Conservation (phyloP, 2,797 vertebrate species). For the Orientallactaga sibirica region DNA sequence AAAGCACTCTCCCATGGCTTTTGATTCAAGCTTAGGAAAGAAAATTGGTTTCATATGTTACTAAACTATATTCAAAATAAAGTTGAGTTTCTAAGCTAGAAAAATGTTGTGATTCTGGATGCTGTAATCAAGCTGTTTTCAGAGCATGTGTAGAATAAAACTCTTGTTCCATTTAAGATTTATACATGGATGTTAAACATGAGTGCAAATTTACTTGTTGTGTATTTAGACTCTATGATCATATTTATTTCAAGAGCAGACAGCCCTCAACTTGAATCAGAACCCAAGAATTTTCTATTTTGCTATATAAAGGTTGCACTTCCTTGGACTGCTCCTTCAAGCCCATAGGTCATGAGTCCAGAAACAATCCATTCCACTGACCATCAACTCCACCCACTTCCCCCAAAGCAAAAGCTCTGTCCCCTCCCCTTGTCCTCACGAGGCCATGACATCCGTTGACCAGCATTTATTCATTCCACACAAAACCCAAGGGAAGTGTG, state of each 20-base stretch:
- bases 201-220: not conserved
- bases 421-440: not conserved
- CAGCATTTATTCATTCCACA: conserved; percentile 54
- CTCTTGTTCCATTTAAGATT: not conserved
- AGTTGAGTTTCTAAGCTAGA: not conserved
- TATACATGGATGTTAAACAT: not conserved
- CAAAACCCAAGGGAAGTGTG: conserved; percentile 69
- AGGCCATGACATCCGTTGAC: conserved; percentile 49
- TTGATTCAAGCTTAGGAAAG: conserved; percentile 24
- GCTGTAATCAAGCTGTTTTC: conserved; percentile 26
- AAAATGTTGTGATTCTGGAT: not conserved
- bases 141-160: conserved; percentile 60
- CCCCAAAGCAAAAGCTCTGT: not conserved
- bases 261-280: conserved; percentile 19
- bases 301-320: conserved; percentile 1
- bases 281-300: conserved; percentile 37
- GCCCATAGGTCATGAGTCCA: not conserved
- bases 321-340: not conserved
- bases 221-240: conserved; percentile 28
- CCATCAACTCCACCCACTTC: conserved; percentile 15
- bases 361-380: conserved; percentile 2
- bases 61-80: conserved; percentile 18
- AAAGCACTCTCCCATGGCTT: not conserved
- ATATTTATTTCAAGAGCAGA: conserved; percentile 27
- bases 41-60: conserved; percentile 55